Base-by-base conservation (phyloP, 2,113 vertebrate species). In the Semnornis frantzii region DNA sequence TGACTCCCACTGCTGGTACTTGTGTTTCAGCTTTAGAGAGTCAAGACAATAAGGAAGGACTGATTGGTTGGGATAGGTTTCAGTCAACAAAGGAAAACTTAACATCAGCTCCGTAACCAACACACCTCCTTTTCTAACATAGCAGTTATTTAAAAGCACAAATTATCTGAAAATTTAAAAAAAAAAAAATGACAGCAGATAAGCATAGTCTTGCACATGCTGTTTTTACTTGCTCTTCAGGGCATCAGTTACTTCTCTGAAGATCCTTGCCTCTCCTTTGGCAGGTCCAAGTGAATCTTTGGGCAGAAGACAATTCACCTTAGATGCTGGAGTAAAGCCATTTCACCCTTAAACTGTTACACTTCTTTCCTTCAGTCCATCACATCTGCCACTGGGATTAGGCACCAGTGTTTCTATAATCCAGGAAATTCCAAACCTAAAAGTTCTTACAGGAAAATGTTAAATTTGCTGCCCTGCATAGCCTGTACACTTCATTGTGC, bases 381-480 rank as follows among this genome's bases (percentile, higher is more conserved):
- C 14, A 7, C 33, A 66, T 65, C 76, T 80, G 50, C 77, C 24
- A 28, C 12, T 17, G 20, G 7, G 60, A 72, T 58, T 78, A 69
- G 77, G 93, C 65, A 89, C 64, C 54, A 7, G 2, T 3, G 5
- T 28, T 16, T 91, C 55, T 30, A 9, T 52, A 80, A 80, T 71
- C 21, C 78, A 89, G 78, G 72, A 94, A 87, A 91, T 91, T 91
- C 89, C 69, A 44, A 62, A 91, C 9, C 30, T n/a, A 68, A 54
- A 87, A 57, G 28, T 27, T 91, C 42, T 80, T 79, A 31, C 31
- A 77, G 72, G 48, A 82, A 66, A 70, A 85, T 23, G 23, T 42
- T 80, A 91, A 48, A 33, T 60, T 72, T 71, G 52, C 59, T 89
- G 78, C 89, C 52, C 54, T 71, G 85, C 31, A 9, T 64, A 48